These are phyloP conservation scores for Parazoanthus atlanticus DNA, from an alignment of 92 coral and sea anemone genomes.

Conservation along the genomic window DNA sequence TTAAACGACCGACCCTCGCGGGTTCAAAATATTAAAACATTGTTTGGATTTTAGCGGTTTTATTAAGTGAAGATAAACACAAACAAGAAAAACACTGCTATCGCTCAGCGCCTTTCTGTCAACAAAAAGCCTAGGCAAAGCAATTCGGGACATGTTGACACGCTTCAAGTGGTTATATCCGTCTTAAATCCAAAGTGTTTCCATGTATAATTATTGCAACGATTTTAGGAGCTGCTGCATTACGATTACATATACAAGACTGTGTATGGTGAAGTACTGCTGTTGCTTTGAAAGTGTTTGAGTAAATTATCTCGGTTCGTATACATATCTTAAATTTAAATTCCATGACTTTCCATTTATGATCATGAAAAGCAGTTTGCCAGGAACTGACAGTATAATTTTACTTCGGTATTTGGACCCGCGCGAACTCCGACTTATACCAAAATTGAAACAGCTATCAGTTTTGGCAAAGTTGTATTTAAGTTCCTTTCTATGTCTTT, in stretches of 20 bases:
- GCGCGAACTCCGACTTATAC: no score
- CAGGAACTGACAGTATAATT: no score
- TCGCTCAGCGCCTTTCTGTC: neutral
- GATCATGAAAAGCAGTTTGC: no score
- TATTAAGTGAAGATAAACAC: neutral
- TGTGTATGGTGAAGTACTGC: neutral
- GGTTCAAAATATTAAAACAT: neutral
- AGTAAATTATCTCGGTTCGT: neutral
- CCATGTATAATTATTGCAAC: neutral
- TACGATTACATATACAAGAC: no score
- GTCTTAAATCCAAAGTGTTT: neutral
- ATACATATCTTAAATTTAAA: no score
- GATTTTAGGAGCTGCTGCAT: neutral
- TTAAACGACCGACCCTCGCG: neutral
- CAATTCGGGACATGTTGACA: neutral
- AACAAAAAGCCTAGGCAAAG: neutral
- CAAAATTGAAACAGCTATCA: no score
- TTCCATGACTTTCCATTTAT: no score
- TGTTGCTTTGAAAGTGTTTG: neutral
- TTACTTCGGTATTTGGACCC: no score
- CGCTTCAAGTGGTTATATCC: neutral
- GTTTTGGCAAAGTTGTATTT: neutral
- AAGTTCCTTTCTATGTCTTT: no score
- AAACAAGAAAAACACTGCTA: neutral
- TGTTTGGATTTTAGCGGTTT: neutral